Evolutionary conservation across 2,113 vertebrate species (phyloP), one percentile per base, ranked within the genome.

Genomic region (Pimephales promelas): DNA sequence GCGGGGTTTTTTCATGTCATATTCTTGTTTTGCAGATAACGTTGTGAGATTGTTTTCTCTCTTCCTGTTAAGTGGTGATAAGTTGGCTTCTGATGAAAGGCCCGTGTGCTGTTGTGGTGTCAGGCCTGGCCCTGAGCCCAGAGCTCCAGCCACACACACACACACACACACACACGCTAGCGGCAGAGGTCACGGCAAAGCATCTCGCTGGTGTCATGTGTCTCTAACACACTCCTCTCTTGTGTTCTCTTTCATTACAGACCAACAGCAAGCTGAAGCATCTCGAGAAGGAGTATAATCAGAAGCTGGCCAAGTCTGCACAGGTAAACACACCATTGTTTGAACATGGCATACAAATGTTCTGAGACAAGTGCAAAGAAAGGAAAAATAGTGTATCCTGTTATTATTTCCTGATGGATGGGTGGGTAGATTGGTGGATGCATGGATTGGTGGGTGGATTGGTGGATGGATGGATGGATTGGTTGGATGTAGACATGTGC

Each of bases 41-140:
- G n/a, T 1, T 59, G 54, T 78, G 54, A 78, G 59, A 59, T 78
- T 78, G 22, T 61, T 95, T 90, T 92, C 91, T 90, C 87, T 83
- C 83, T 83, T 91, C 94, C 95, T 96, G 96, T 96, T 94, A 95
- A 95, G 95, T 92, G 95, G 95, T 97, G 96, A 97, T 96, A 96
- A 95, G 94, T 95, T 99, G 97, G 96, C 95, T 70, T 0, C 62
- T 90, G 94, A 97, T 98, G 94, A 98, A 95, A 97, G 95, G 54
- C 88, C 92, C 92, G 79, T 90, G 93, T 89, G 92, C 93, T 90
- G 95, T 95, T 90, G 92, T 95, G 95, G 94, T 89, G 86, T 91
- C 88, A 92, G 91, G 89, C 89, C 91, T 96, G 96, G 96, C 93
- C 1, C 13, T 0, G 85, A 28, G 89, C 96, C 96, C 93, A 87